Percentiles rank a stretch among this genome's conserved stretches.
Conservation (phyloP, 2,797 vertebrate species). For the Australoheros facetus region DNA sequence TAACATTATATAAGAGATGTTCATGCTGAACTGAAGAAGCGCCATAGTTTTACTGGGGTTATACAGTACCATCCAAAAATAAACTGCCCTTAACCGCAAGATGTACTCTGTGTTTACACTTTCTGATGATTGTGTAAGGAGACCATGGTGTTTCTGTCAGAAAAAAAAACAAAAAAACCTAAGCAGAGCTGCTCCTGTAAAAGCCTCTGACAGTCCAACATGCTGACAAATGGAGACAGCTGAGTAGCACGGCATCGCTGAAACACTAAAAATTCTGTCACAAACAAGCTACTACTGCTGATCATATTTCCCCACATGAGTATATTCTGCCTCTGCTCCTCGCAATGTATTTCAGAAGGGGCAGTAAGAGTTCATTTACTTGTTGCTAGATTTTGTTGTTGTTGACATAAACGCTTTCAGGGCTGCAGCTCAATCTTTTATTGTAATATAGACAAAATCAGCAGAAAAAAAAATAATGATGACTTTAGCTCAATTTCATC, state of each 20-base stretch:
- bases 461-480: neutral
- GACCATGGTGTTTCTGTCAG: constrained; percentile 17
- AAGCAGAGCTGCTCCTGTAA: constrained; percentile 12
- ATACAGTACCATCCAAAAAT: constrained; percentile 23
- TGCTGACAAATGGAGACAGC: constrained; percentile 40
- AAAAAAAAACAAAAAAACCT: constrained; percentile 11
- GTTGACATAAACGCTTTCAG: constrained; percentile 1
- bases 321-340: constrained; percentile 4
- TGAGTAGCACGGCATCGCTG: constrained; percentile 25
- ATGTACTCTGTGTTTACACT: constrained; percentile 34
- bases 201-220: constrained; percentile 11
- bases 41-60: constrained; percentile 21
- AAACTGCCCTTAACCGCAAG: constrained; percentile 22
- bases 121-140: constrained; percentile 23
- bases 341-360: neutral
- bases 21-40: constrained; percentile 17
- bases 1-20: constrained; percentile 35
- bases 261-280: constrained; percentile 34
- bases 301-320: constrained; percentile 15
- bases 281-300: constrained; percentile 25
- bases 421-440: neutral
- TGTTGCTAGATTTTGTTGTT: constrained; percentile 4
- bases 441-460: neutral
- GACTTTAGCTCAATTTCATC: constrained; percentile 28
- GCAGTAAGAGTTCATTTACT: neutral